phyloP scores from a whole-genome alignment of 2,888 invertebrate genomes.

The Oeneis ivallda region DNA sequence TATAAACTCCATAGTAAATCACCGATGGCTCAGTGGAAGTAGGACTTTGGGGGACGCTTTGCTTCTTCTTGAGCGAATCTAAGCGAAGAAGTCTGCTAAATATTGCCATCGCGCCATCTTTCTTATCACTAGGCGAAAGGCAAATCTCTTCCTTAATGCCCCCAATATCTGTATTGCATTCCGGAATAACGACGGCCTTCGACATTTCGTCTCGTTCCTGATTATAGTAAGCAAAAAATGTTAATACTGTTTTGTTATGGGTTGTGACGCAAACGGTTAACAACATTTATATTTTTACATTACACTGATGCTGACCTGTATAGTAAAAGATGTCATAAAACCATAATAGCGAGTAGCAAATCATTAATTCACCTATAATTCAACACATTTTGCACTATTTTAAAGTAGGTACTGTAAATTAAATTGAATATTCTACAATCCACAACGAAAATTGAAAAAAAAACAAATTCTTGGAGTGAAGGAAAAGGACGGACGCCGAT shows the following conservation, averaged over 20 bases:
- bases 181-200: conserved; percentile 70
- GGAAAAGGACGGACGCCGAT: too few relatives aligned
- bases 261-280: conserved; percentile 69
- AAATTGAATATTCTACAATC: conserved; percentile 47
- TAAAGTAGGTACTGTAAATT: conserved; percentile 40
- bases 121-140: conserved; percentile 65
- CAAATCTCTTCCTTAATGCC: conserved; percentile 67
- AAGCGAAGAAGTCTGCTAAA: conserved; percentile 68
- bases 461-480: conserved; percentile 46
- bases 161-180: conserved; percentile 66
- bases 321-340: conserved; percentile 61
- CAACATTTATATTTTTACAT: conserved; percentile 71
- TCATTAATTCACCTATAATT: conserved; percentile 33
- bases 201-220: conserved; percentile 66
- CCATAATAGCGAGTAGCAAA: conserved; percentile 50
- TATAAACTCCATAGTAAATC: conserved; percentile 77
- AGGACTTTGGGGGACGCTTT: conserved; percentile 55
- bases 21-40: conserved; percentile 57
- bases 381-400: conserved; percentile 50
- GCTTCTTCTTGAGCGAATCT: conserved; percentile 62
- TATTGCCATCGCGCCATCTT: conserved; percentile 66
- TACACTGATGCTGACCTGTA: conserved; percentile 50
- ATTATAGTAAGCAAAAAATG: conserved; percentile 70
- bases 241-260: conserved; percentile 54
- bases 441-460: conserved; percentile 53